Evolutionary conservation across 1,140 invertebrate genomes (phyloP).

Genomic region (Coptotermes formosanus): DNA sequence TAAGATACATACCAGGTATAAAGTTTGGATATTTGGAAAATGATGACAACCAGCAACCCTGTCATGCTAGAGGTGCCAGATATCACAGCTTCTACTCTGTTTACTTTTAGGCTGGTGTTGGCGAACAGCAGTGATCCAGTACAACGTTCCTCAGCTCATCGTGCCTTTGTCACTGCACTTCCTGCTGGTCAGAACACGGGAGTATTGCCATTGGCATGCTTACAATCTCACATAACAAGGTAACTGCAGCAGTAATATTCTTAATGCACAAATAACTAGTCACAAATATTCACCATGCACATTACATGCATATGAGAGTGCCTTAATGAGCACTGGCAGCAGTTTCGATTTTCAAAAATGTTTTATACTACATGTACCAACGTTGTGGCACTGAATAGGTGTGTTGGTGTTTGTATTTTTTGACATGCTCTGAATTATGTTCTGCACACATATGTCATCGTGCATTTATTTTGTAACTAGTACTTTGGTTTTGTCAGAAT

Average conservation of each 20-base stretch:
- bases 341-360: background rate
- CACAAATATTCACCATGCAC: background rate
- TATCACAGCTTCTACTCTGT: background rate
- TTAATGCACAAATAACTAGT: background rate
- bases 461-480: no score
- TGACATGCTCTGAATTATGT: no score
- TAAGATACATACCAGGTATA: no score
- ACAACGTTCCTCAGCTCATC: conserved; percentile 42
- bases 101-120: conserved; percentile 49
- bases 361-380: background rate
- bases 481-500: no score
- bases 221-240: conserved; percentile 22
- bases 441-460: no score
- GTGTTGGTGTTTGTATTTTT: no score
- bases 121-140: conserved; percentile 53
- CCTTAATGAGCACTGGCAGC: background rate
- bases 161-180: conserved; percentile 21
- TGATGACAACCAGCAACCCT: no score
- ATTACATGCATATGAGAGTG: background rate
- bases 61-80: no score
- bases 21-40: no score
- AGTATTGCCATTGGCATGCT: conserved; percentile 21
- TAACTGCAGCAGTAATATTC: background rate
- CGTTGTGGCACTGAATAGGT: no score
- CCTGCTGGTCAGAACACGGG: background rate